A percentile compares a stretch with the other conserved stretches of the same genome.
phyloP scores from a whole-genome alignment of 2,113 vertebrate genomes.

The Anguilla japonica region DNA sequence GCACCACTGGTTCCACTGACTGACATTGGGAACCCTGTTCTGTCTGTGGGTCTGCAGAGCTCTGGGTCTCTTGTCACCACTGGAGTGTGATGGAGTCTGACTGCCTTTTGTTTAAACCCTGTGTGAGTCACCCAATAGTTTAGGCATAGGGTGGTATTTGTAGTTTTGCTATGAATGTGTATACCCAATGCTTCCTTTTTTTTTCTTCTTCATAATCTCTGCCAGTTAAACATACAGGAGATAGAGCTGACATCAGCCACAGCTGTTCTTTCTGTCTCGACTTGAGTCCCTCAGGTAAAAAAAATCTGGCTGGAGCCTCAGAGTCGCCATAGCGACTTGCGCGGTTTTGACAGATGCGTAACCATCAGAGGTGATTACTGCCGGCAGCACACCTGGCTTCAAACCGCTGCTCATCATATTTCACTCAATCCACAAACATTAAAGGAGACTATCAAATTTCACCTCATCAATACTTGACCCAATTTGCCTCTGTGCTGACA shows the following conservation, averaged over 20 bases:
- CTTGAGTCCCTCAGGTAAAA: not conserved
- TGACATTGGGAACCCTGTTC: too few species aligned
- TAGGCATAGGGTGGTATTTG: not conserved
- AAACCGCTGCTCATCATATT: not conserved
- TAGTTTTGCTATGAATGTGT: not conserved
- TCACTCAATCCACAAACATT: slow-evolving; percentile 11
- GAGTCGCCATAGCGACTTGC: not conserved
- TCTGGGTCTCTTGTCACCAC: too few species aligned
- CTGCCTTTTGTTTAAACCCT: too few species aligned
- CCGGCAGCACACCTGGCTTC: not conserved
- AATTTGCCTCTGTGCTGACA: slow-evolving; percentile 4
- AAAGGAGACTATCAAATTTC: not conserved
- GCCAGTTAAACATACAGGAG: not conserved
- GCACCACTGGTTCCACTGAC: too few species aligned
- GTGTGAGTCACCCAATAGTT: too few species aligned
- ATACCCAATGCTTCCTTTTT: not conserved
- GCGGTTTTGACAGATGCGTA: not conserved
- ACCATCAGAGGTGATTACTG: not conserved
- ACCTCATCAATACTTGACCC: not conserved
- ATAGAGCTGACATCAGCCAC: not conserved
- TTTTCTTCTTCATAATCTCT: not conserved
- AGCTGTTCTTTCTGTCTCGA: not conserved
- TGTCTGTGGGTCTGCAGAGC: too few species aligned
- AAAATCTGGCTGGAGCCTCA: not conserved
- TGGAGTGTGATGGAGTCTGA: too few species aligned